Evolutionary conservation across 2,797 vertebrate species (phyloP), one percentile per base, ranked within the genome.

Genomic region (Prionace glauca): DNA sequence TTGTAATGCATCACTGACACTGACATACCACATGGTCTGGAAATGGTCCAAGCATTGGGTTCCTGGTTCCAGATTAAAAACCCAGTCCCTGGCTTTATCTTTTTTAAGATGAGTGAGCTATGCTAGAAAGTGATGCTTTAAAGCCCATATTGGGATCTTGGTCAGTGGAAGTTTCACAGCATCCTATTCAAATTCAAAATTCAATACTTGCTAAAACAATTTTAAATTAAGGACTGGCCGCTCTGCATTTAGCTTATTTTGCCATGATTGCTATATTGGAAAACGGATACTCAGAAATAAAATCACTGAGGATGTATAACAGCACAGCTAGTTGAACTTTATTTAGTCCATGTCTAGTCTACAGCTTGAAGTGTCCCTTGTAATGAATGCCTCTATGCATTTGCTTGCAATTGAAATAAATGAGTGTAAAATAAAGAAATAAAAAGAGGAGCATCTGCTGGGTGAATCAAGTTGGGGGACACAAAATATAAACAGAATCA

Each of bases 371-470:
- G 98, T 99, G 99, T 96, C 99, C 97, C 97, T 99, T 99, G 97
- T 99, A 99, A 96, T 99, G 99, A 95, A 99, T 98, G 96, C 99
- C 96, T 1, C 50, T 56, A 56, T 56, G 99, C 99, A 97, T 99
- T 99, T 97, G 99, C 99, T 96, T 99, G 99, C 96, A 99, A 98
- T 98, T 99, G 99, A 97, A 99, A 99, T 96, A 99, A 97, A 97
- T 99, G 99, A 95, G 99, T 99, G 99, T 99, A 96, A 96, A 97
- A 96, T 14, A 29, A 96, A 95, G 95, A 26, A 71, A 84, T 45
- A 7, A 72, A 77, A 62, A 62, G 36, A 32, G 29, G 41, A 84
- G 16, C 0, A 22, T 14, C 11, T 18, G 26, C 24, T 29, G 24
- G 77, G 0, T 29, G 41, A 95, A 84, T 86, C 67, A 87, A 65